These are phyloP conservation scores for Lepidochitona cinerea DNA, from an alignment of 2,888 invertebrate species.

Conservation along the genomic window DNA sequence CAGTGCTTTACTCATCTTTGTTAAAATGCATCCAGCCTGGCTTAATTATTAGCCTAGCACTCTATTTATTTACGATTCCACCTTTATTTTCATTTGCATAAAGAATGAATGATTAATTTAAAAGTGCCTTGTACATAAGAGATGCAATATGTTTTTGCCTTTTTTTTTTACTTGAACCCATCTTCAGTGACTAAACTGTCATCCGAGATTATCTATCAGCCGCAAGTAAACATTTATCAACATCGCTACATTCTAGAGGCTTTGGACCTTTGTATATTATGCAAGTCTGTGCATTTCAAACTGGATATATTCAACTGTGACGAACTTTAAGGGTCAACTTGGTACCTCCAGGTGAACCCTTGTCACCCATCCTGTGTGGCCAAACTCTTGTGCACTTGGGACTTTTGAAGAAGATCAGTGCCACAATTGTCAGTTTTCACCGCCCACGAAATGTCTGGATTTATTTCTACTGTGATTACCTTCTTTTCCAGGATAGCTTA, in stretches of 20 bases:
- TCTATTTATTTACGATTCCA: constrained; percentile 2
- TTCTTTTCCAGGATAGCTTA: too few species aligned
- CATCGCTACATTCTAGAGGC: background rate
- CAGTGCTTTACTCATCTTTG: background rate
- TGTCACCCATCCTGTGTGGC: too few species aligned
- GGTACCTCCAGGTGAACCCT: too few species aligned
- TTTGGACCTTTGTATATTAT: constrained; percentile 11
- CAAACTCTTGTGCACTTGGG: too few species aligned
- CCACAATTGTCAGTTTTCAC: too few species aligned
- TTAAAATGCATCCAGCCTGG: background rate
- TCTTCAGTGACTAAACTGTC: too few species aligned
- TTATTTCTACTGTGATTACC: too few species aligned
- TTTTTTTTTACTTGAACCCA: too few species aligned
- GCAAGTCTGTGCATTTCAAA: constrained; percentile 11
- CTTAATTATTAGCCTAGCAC: background rate
- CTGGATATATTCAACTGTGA: too few species aligned
- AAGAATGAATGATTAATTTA: background rate
- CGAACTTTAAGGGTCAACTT: too few species aligned
- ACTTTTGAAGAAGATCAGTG: too few species aligned
- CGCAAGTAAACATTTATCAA: background rate
- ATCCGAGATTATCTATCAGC: constrained; percentile 1
- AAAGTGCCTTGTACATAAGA: constrained; percentile 26
- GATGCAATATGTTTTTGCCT: constrained; percentile 22
- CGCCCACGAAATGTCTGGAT: too few species aligned
- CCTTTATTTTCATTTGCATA: constrained; percentile 1